Base-by-base conservation (phyloP, 2,113 vertebrate genomes). In the Riparia riparia region DNA sequence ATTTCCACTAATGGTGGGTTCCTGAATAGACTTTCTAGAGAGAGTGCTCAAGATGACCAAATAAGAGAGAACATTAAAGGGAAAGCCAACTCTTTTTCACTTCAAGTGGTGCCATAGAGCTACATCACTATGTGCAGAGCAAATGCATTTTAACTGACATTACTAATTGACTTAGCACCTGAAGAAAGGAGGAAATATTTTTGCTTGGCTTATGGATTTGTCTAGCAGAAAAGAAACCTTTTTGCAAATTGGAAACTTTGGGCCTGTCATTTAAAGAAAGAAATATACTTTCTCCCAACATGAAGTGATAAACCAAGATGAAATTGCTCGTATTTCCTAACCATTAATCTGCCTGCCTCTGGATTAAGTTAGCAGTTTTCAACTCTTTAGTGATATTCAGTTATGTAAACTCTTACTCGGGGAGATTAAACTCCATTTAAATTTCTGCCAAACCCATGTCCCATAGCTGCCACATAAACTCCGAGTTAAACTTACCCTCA, bases 401-500 rank as follows among this genome's bases (percentile, higher is more conserved):
- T 80, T 73, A 77, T 2, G 26, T 32, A 86, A 86, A 72, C 24
- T 57, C n/a, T 39, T 25, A 49, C 10, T 69, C 1, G 1, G 7
- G 18, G 57, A 90, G 37, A 69, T 28, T 17, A 60, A 66, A 80
- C 32, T 50, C 34, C 31, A 41, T 22, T 82, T 47, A 44, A 77
- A 69, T 32, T 80, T 50, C 74, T 89, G 26, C 21, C 32, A 80
- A 50, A 66, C 12, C 11, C 51, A 58, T 34, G 54, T 14, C 56
- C 37, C 44, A 32, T 10, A 74, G n/a, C 56, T 93, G 28, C 41
- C 60, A 28, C 2, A 45, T 10, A 39, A 19, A 70, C 31, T 50
- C n/a, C 73, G 54, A 57, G 28, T 56, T 32, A 42, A 49, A 94
- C 96, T 42, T 90, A 99, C 99, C 98, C 99, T 98, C 83, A 99